A percentile compares a stretch with the other conserved stretches of the same genome.
These are phyloP conservation scores for Willowsia nigromaculata DNA, from an alignment of 2,888 invertebrate species.

Conservation along the genomic window DNA sequence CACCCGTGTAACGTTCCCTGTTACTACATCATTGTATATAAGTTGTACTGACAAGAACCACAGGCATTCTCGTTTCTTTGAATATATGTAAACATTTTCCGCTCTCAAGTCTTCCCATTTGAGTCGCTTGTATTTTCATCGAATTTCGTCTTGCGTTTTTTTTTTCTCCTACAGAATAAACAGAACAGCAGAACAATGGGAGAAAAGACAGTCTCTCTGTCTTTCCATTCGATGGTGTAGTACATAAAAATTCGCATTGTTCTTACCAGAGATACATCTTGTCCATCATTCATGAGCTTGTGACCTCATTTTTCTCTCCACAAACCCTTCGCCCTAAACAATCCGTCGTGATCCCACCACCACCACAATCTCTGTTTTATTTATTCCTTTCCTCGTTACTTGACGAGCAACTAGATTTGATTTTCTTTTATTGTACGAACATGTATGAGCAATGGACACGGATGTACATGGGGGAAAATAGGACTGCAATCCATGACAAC, in stretches of 20 bases:
- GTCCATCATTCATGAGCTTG: constrained; percentile 67
- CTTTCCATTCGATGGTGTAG: neutral
- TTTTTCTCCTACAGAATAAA: too few relatives aligned
- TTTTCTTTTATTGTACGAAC: constrained; percentile 3
- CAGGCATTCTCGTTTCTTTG: neutral
- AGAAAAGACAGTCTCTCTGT: neutral
- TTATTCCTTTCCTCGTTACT: constrained; percentile 24
- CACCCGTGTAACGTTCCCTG: neutral
- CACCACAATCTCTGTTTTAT: constrained; percentile 21
- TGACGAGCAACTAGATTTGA: constrained; percentile 1
- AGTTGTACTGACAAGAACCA: neutral
- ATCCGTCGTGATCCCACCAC: neutral
- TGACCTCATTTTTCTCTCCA: constrained; percentile 51
- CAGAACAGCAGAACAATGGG: neutral
- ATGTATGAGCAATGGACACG: neutral
- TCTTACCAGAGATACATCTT: constrained; percentile 36
- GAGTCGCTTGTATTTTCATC: neutral
- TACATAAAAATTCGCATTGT: constrained; percentile 32
- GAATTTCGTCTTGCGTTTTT: neutral
- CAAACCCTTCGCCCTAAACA: neutral
- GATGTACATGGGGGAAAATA: neutral
- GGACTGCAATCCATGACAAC: neutral
- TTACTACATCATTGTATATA: neutral
- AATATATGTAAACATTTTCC: neutral
- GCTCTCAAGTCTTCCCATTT: too few relatives aligned